A percentile compares a stretch with the other conserved stretches of the same genome.
Conservation (phyloP, 1,140 invertebrate species). For the Meteorus sp. region DNA sequence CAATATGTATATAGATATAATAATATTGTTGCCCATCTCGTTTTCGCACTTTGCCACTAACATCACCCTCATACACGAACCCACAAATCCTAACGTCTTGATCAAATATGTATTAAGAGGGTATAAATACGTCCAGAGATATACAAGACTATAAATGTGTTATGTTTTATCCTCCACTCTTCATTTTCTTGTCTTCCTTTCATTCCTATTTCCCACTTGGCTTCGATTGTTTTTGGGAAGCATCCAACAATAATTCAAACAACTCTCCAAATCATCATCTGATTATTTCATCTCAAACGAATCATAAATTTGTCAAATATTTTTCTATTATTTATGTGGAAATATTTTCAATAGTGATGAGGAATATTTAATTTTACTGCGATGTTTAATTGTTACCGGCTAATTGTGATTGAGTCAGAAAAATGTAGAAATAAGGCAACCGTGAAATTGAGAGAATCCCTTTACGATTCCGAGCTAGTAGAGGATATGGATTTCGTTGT, state of each 20-base stretch:
- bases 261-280: too few relatives aligned
- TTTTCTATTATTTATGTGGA: too few relatives aligned
- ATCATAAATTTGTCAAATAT: too few relatives aligned
- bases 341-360: too few relatives aligned
- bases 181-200: neutral
- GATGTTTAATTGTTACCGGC: conserved; percentile 52
- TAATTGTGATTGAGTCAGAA: conserved; percentile 47
- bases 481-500: too few relatives aligned
- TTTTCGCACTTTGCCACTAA: neutral
- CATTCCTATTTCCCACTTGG: neutral
- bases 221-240: neutral
- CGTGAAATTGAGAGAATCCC: conserved; percentile 53
- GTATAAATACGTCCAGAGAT: conserved; percentile 10
- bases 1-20: neutral
- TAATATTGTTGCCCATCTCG: neutral
- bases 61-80: neutral
- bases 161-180: neutral
- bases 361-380: conserved; percentile 36
- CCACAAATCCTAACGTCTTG: conserved; percentile 21
- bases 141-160: neutral
- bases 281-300: too few relatives aligned
- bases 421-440: conserved; percentile 43
- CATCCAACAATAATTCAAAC: too few relatives aligned
- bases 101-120: conserved; percentile 41
- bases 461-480: neutral